Percentiles rank a stretch among this genome's conserved stretches.
Conservation (phyloP, 2,113 vertebrate species). For the Lepisosteus osseus region DNA sequence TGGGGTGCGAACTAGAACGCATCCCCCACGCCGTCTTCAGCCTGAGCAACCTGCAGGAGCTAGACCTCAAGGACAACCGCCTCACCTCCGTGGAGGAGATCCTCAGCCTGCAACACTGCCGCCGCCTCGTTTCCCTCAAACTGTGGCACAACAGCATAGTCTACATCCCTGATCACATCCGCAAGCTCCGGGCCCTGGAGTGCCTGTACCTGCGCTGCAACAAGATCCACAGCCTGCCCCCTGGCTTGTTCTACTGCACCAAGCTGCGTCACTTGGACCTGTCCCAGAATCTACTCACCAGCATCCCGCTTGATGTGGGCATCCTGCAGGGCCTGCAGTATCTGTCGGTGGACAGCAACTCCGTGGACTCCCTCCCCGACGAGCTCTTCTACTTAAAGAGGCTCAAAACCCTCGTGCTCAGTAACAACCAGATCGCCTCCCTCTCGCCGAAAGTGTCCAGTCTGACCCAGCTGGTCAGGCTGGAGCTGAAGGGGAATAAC, state of each 20-base stretch:
- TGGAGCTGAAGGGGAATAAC: conserved; percentile 80
- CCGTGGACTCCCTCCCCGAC: conserved; percentile 71
- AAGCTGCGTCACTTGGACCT: conserved; percentile 77
- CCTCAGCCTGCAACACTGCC: conserved; percentile 83
- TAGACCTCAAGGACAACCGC: conserved; percentile 81
- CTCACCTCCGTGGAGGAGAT: conserved; percentile 83
- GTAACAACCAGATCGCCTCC: conserved; percentile 67
- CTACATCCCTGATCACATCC: conserved; percentile 78
- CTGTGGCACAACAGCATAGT: conserved; percentile 84
- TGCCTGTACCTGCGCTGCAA: conserved; percentile 78
- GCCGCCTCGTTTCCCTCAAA: conserved; percentile 67
- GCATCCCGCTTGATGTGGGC: conserved; percentile 72
- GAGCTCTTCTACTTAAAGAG: conserved; percentile 81
- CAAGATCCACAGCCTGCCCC: conserved; percentile 69
- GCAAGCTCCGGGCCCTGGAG: conserved; percentile 74
- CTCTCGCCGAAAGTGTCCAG: conserved; percentile 67
- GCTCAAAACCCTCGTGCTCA: conserved; percentile 67
- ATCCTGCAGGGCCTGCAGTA: conserved; percentile 74
- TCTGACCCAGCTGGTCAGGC: conserved; percentile 61
- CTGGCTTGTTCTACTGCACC: conserved; percentile 73
- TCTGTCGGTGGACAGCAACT: conserved; percentile 73
- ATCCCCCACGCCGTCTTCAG: conserved; percentile 84
- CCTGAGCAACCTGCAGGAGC: conserved; percentile 71
- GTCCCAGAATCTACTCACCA: conserved; percentile 74
- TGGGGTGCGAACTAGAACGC: conserved; percentile 76